Base-by-base conservation (phyloP, 2,888 invertebrate species). In the Linnaemya vulpina region DNA sequence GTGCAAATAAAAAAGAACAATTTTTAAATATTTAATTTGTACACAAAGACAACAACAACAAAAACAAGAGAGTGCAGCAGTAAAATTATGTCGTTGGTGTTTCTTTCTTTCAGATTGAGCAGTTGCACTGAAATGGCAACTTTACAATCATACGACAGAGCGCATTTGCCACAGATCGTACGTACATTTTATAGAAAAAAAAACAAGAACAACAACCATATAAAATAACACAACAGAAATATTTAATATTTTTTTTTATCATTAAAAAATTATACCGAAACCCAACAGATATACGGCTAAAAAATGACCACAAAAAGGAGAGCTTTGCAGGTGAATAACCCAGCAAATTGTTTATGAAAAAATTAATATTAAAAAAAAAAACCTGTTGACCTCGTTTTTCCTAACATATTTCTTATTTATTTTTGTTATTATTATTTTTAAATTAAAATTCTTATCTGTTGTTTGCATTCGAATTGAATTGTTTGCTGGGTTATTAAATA, bases 11-110 rank as follows among this genome's bases (percentile, higher is more conserved):
- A 73, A 65, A 55, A 67, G n/a, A 15, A 80, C 67, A 25, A 60
- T 17, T 75, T 81, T 81, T 53, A 81, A 68, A 81, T 81, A 75
- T 81, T 81, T 81, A 80, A 67, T 67, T 67, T 80, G 20, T 65
- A 30, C 20, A 40, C 10, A 71, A 51, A 60, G 2, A 0, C 1
- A 51, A 55, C 55, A 65, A 71, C 58, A 55, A 30, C 30, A 30
- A 1, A 58, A 17, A 13, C 10, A 38, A 74, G 0, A 38, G 25
- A 17, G 38, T 46, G 7, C 15, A n/a, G n/a, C 11, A 43, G 5
- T 7, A 73, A 71, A 76, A 9, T 63, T 53, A 20, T 70, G 70
- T 55, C 82, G 15, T 55, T 75, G 63, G 46, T 70, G 70, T 62
- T 82, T 76, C 63, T 55, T 70, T 75, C 40, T 15, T 62, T 70